Base-by-base conservation (phyloP, 2,797 vertebrate genomes). In the Hippocampus kuda region DNA sequence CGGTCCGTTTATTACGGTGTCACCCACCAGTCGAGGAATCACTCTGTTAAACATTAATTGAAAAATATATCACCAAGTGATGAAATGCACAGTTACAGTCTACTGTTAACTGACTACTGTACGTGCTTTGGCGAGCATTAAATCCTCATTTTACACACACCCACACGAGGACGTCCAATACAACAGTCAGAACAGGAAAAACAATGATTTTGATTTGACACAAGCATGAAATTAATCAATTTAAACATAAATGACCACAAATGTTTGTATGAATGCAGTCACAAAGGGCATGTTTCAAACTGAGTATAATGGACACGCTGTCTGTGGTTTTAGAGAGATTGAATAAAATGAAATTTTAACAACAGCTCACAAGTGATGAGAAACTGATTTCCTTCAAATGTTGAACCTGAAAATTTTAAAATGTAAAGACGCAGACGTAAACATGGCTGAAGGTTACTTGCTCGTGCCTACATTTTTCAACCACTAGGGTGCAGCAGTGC, bases 401-500 rank as follows among this genome's bases (percentile, higher is more conserved):
- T 22, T 51, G 49, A 7, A 51, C 20, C 18, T 51, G 5, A 7
- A 20, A 18, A 22, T 8, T 20, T 51, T 5, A 51, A 51, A 51
- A 51, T 20, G 20, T 7, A 46, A 46, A 15, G 18, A 51, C 49
- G 5, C 44, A 46, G 15, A 46, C 4, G 13, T 4, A 46, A 7
- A 51, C 16, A 51, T 2, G 16, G 5, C 16, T 49, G 2, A 54
- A 24, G n/a, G 10, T 24, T 10, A 54, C 10, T 59, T 16, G 26
- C 11, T 27, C 30, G 65, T 1, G 57, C 34, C 42, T 67, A 34
- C 68, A 69, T 46, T 66, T 44, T 30, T 67, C 51, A 65, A 26
- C 74, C 76, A 72, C 70, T 74, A 91, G 92, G 85, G 61, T 68
- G 87, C 90, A 11, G 71, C 76, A 54, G 79, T 88, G 69, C 88